Conservation (phyloP, 2,888 invertebrate genomes). For the Hyalella azteca region DNA sequence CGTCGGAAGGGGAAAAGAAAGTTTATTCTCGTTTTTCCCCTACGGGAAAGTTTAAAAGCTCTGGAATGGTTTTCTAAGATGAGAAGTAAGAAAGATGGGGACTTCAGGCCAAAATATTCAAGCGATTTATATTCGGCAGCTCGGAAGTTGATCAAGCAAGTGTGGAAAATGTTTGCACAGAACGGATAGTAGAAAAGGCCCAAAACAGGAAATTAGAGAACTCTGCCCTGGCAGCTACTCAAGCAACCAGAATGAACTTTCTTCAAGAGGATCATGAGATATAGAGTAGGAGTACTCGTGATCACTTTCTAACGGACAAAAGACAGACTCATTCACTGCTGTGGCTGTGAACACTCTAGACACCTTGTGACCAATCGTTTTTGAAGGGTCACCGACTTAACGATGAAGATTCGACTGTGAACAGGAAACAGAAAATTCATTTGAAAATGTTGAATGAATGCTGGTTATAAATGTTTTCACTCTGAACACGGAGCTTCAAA, state of each 20-base stretch:
- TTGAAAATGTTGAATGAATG: too few relatives aligned
- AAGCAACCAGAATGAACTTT: not conserved
- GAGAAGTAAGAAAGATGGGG: constrained; percentile 28
- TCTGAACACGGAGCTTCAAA: too few relatives aligned
- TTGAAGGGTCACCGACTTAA: too few relatives aligned
- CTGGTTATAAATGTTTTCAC: too few relatives aligned
- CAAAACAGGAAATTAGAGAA: constrained; percentile 37
- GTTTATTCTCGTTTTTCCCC: constrained; percentile 7
- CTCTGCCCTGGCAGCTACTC: not conserved
- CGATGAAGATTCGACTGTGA: too few relatives aligned
- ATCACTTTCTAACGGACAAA: constrained; percentile 7
- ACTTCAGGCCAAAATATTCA: constrained; percentile 29
- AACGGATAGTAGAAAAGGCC: not conserved
- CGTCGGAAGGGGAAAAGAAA: constrained; percentile 7
- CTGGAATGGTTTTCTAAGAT: constrained; percentile 24
- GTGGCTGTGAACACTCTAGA: too few relatives aligned
- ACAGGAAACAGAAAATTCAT: too few relatives aligned
- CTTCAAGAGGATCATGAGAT: not conserved
- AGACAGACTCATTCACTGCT: not conserved
- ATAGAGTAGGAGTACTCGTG: not conserved
- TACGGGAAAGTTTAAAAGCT: constrained; percentile 22
- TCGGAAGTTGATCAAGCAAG: constrained; percentile 36
- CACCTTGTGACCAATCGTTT: too few relatives aligned
- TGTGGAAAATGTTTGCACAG: constrained; percentile 23
- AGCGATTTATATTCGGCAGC: constrained; percentile 19